Base-by-base conservation (phyloP, 1,140 invertebrate genomes). In the Chironomus striatipennis region DNA sequence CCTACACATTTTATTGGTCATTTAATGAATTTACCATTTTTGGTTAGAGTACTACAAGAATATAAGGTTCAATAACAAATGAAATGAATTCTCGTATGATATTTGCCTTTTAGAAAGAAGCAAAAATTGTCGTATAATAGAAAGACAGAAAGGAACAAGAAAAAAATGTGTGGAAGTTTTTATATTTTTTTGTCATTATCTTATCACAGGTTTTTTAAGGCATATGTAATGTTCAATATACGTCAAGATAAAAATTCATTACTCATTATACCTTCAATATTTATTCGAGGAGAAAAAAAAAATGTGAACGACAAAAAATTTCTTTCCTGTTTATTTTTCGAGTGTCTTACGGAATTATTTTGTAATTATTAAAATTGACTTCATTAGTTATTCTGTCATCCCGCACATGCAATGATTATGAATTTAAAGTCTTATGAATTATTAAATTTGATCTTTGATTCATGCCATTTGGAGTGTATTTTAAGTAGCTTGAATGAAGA, bases 11-110 rank as follows among this genome's bases (percentile, higher is more conserved):
- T 12, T 57, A 57, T 57, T 57, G 47, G 47, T 57, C 47, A 57
- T n/a, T 57, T 57, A 57, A 57, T 57, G 47, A n/a, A 57, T 57
- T 57, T 12, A 57, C 47, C 47, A 57, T 57, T 57, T 57, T 57
- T 57, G 47, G 47, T n/a, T n/a, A n/a, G 5, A 57, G 47, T 57
- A 57, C 12, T 12, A 57, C 12, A 57, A 57, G 47, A n/a, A 34
- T 34, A 34, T 34, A 34, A 34, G 24, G 24, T 34, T 34, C 24
- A 57, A 57, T 57, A 57, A 57, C 9, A 57, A 57, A 57, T 57
- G 47, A 57, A 57, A n/a, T n/a, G n/a, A 57, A 15, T 15, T 57
- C n/a, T 57, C n/a, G 47, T 15, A 34, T 34, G 24, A 2, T 34
- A 34, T 34, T 34, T 34, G 24, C 24, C 24, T 34, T 34, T 34